phyloP scores from a whole-genome alignment of 1,140 invertebrate species.

The Diplogasteroides magnus region DNA sequence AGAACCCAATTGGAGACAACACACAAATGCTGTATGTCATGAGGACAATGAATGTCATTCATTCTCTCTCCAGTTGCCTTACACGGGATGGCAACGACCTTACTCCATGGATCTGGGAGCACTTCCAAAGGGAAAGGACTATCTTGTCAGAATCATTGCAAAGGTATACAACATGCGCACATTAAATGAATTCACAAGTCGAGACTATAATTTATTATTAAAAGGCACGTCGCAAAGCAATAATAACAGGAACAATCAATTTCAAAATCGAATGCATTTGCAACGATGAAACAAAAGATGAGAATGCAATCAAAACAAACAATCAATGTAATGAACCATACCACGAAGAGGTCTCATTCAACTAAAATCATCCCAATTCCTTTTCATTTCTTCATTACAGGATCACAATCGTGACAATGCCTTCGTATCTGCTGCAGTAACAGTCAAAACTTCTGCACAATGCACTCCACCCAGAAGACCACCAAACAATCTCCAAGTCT shows the following conservation, averaged over 20 bases:
- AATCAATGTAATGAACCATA: too few species aligned
- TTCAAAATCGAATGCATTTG: too few species aligned
- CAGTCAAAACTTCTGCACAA: conserved; percentile 34
- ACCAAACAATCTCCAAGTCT: conserved; percentile 45
- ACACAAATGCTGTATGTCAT: conserved; percentile 19
- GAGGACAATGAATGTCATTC: background rate
- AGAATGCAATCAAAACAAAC: too few species aligned
- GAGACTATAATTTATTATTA: too few species aligned
- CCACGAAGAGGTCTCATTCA: background rate
- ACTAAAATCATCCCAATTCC: background rate
- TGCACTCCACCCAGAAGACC: conserved; percentile 40
- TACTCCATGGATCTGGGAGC: conserved; percentile 48
- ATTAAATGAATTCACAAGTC: too few species aligned
- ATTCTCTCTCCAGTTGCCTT: conserved; percentile 38
- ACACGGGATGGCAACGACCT: conserved; percentile 48
- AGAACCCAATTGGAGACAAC: conserved; percentile 42
- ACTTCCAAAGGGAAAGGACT: conserved; percentile 45
- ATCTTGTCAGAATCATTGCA: conserved; percentile 50
- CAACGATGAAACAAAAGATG: too few species aligned
- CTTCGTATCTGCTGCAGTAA: conserved; percentile 45
- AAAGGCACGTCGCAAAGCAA: too few species aligned
- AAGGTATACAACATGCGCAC: conserved; percentile 27
- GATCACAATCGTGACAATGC: conserved; percentile 44
- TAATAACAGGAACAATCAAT: too few species aligned
- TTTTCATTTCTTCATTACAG: background rate